Evolutionary conservation across 2,888 invertebrate species (phyloP), one percentile per base, ranked within the genome.

Genomic region (Syritta pipiens): DNA sequence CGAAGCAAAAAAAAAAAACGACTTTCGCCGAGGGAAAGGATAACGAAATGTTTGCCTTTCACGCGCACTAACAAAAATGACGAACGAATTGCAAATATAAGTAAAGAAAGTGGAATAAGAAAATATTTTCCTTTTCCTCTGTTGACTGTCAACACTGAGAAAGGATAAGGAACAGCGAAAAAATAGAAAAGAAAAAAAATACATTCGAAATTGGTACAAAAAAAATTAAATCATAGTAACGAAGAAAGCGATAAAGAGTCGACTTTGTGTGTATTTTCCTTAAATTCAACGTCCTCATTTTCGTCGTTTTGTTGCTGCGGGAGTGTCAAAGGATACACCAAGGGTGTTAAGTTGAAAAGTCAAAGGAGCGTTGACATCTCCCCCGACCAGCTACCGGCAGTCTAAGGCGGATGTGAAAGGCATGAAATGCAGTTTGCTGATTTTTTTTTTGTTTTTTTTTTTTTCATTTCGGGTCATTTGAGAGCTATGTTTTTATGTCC

Each of bases 1-100:
- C 30, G 20, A 37, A 17, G 14, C 32, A 48, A 49, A 62, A 26
- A 7, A 19, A 19, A 5, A n/a, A n/a, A n/a, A n/a, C n/a, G n/a
- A n/a, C n/a, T n/a, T n/a, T n/a, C 30, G 14, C 12, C 5, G 37
- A 17, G 30, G 35, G 37, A 37, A 55, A 9, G 40, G 26, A 49
- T 77, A 67, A 77, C 72, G 77, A 72, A 77, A 77, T 77, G 72
- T 77, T 77, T 77, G 72, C 72, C 1, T 48, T 77, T 35, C 42
- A 63, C 32, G 63, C 55, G 40, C 53, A 42, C 59, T 51, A 30
- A 37, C 42, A 72, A 77, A 72, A 77, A 55, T 67, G 59, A 77
- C 48, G 72, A 77, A 30, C 59, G 51, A 60, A 77, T 60, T 55
- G 65, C 40, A 63, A 55, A 55, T 60, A 46, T 35, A 53, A 60